Conservation (phyloP, 2,888 invertebrate species). For the Apamea sordens region DNA sequence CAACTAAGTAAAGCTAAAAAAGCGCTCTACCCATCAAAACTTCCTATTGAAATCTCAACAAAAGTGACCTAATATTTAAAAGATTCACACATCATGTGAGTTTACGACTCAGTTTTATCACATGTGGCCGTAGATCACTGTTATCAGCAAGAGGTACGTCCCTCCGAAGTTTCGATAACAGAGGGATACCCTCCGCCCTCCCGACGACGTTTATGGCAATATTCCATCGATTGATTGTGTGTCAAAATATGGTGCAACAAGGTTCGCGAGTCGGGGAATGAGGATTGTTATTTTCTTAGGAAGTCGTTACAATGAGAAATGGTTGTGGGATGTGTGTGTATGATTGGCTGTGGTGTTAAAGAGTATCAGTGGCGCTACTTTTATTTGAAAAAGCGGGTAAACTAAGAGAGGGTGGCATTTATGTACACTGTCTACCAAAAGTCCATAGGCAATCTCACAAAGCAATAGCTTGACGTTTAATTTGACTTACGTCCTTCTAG, state of each 20-base stretch:
- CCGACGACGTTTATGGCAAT: constrained; percentile 62
- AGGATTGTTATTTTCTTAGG: constrained; percentile 23
- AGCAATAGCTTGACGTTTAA: too few species aligned
- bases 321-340: neutral
- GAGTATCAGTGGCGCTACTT: neutral
- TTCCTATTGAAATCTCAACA: constrained; percentile 23
- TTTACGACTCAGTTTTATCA: constrained; percentile 64
- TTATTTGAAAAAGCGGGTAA: neutral
- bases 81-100: constrained; percentile 44
- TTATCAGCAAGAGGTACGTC: constrained; percentile 48
- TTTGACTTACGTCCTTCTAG: too few species aligned
- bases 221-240: constrained; percentile 63
- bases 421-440: too few species aligned
- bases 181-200: constrained; percentile 47
- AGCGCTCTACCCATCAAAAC: neutral
- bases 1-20: neutral
- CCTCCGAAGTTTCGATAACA: constrained; percentile 46
- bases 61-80: constrained; percentile 54
- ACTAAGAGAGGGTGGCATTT: neutral
- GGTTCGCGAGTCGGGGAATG: constrained; percentile 38
- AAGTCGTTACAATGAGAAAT: constrained; percentile 47
- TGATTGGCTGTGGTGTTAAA: neutral
- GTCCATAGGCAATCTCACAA: too few species aligned
- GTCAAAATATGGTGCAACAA: constrained; percentile 37
- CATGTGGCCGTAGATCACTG: constrained; percentile 59